Base-by-base conservation (phyloP, 2,113 vertebrate genomes). In the Leptobrachium ailaonicum region DNA sequence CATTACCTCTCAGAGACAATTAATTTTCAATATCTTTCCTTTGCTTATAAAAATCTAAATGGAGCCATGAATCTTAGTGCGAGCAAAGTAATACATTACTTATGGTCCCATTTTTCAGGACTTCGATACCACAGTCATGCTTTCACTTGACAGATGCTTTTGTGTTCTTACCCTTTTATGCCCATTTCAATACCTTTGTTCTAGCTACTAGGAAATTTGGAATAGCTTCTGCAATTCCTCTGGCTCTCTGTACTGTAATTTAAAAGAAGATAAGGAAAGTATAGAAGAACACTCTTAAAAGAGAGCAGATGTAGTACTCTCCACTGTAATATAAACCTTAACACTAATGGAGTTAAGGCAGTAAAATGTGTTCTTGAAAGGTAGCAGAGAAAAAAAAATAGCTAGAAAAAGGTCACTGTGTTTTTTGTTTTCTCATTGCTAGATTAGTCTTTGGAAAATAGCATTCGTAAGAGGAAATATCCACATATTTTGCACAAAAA, bases 21-120 rank as follows among this genome's bases (percentile, higher is more conserved):
- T 91, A 86, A 88, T 87, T 90, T 85, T 83, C 69, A 67, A 82
- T 66, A 83, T 83, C 83, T 82, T 70, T 54, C 70, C 42, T 74
- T 79, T 85, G 83, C 41, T 82, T 84, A 84, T 83, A 83, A 86
- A 86, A 85, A 82, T 41, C 82, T 71, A 58, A 83, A 84, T 84
- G 71, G 58, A 83, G 80, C 80, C 58, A 58, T 4, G 75, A 77
- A 6, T 0, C 0, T 56, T 4, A 13, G 67, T 12, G 41, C 44
- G 68, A 82, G 56, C 58, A 83, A 63, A 77, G 85, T 42, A 73
- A 12, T 1, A 14, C 56, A 85, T 71, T 0, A 80, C 71, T 71
- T 41, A 74, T 67, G 78, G 73, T 73, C 78, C 73, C 60, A 68
- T 80, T 74, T 66, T 45, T 72, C 63, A 73, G 77, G 60, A 45